phyloP scores from a whole-genome alignment of 2,888 invertebrate genomes.

The Tenthredo notha region DNA sequence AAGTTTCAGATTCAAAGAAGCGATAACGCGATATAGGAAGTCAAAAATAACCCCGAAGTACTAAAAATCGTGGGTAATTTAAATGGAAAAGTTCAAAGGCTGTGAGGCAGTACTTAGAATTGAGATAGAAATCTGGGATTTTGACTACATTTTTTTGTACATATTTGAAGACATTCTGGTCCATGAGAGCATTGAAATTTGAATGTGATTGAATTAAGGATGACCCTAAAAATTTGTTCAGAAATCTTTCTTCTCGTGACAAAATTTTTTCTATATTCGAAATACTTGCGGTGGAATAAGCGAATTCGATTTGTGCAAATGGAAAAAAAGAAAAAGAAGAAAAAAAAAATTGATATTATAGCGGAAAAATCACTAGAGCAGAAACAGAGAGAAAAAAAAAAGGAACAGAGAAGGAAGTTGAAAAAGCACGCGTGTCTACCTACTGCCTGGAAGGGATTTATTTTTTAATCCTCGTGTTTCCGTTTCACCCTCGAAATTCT shows the following conservation, averaged over 20 bases:
- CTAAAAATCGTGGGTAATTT: too few species aligned
- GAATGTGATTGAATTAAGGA: too few species aligned
- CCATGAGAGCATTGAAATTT: too few species aligned
- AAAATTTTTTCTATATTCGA: background rate
- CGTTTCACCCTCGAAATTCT: background rate
- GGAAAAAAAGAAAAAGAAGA: background rate
- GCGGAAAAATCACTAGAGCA: background rate
- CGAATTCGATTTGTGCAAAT: background rate
- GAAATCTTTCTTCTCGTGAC: background rate
- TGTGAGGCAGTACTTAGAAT: too few species aligned
- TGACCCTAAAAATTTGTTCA: background rate
- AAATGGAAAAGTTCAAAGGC: too few species aligned
- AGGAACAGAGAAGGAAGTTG: background rate
- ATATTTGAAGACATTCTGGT: too few species aligned
- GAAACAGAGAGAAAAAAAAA: background rate
- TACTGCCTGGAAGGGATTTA: background rate
- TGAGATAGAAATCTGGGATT: too few species aligned
- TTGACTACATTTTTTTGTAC: too few species aligned
- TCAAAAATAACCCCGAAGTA: too few species aligned
- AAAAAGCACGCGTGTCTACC: background rate
- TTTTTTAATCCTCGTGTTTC: slow-evolving; percentile 19
- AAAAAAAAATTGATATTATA: background rate
- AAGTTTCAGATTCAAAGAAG: too few species aligned
- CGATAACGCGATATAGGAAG: too few species aligned
- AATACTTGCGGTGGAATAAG: background rate